A percentile compares a stretch with the other conserved stretches of the same genome.
Conservation (phyloP, 2,113 vertebrate genomes). For the Triplophysa dalaica region DNA sequence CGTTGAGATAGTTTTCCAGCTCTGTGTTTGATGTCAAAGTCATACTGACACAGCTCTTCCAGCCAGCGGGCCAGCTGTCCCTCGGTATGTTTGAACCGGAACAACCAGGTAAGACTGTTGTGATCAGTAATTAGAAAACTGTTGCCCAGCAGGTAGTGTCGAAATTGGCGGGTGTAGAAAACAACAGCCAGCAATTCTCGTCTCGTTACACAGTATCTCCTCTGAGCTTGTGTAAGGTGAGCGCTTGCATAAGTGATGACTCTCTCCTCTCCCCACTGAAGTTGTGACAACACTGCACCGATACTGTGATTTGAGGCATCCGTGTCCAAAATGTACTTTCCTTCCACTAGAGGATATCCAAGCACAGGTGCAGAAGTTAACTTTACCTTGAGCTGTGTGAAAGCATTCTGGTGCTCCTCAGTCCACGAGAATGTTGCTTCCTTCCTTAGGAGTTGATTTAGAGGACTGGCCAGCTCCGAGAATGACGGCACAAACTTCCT, state of each 20-base stretch:
- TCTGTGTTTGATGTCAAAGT: slow-evolving; percentile 29
- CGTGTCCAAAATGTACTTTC: slow-evolving; percentile 15
- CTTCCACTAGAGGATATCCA: neutral
- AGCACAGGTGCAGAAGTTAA: neutral
- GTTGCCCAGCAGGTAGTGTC: slow-evolving; percentile 1
- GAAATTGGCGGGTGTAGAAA: neutral
- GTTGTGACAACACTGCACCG: slow-evolving; percentile 40
- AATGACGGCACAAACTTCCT: too few species aligned
- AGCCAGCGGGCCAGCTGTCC: slow-evolving; percentile 20
- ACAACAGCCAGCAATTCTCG: neutral
- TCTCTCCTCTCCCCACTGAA: slow-evolving; percentile 22
- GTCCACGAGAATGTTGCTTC: neutral
- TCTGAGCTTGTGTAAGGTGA: neutral
- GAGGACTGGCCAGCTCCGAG: too few species aligned
- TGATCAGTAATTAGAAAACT: slow-evolving; percentile 5
- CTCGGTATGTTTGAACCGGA: slow-evolving; percentile 24
- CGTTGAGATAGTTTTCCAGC: slow-evolving; percentile 1
- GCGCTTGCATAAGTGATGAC: slow-evolving; percentile 37
- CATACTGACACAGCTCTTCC: slow-evolving; percentile 30
- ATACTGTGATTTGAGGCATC: slow-evolving; percentile 43
- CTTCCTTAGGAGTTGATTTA: neutral
- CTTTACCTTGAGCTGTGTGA: neutral
- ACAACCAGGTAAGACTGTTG: slow-evolving; percentile 26
- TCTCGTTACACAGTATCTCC: slow-evolving; percentile 39
- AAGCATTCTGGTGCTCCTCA: neutral